Evolutionary conservation across 1,140 invertebrate species (phyloP), one percentile per base, ranked within the genome.

Genomic region (Reticulitermes speratus): DNA sequence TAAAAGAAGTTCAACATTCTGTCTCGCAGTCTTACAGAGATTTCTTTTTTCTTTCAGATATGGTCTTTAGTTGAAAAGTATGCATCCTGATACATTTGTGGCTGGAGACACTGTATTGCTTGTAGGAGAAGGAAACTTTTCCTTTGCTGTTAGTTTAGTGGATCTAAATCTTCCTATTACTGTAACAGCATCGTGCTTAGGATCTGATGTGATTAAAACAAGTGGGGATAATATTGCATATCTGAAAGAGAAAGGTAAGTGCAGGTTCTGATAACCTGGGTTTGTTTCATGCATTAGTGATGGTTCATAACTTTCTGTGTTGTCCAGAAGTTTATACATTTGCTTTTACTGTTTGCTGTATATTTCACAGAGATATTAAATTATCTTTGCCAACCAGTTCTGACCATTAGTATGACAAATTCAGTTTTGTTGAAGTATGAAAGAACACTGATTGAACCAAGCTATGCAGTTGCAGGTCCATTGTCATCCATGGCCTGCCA

Each of bases 81-180:
- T 91, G 90, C 89, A 86, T 75, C 85, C 89, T 23, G 87, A 89
- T 21, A 82, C 89, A 65, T 91, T 91, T 88, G 84, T 86, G 55
- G 75, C 89, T 84, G 87, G 89, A 87, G 90, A 91, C 69, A 88
- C 59, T 52, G 88, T 92, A 38, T 88, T 92, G 44, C 86, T 94
- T 21, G 89, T 94, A 83, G 93, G 93, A 55, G 93, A 94, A 89
- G 93, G 93, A 1, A 93, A 94, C 89, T 94, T 94, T 90, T 94
- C 93, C 23, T 93, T 94, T 89, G 89, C 92, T 52, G 89, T 91
- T 38, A 90, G 90, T n/a, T 89, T 94, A 82, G 52, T 90, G 52
- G 88, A 89, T 81, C 87, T 87, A 44, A 89, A 90, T 87, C 88
- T 90, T 44, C 89, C 88, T 65, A 86, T 90, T 55, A 83, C 87